Evolutionary conservation across 1,140 invertebrate species (phyloP), one percentile per base, ranked within the genome.

Genomic region (Trichonephila inaurata): DNA sequence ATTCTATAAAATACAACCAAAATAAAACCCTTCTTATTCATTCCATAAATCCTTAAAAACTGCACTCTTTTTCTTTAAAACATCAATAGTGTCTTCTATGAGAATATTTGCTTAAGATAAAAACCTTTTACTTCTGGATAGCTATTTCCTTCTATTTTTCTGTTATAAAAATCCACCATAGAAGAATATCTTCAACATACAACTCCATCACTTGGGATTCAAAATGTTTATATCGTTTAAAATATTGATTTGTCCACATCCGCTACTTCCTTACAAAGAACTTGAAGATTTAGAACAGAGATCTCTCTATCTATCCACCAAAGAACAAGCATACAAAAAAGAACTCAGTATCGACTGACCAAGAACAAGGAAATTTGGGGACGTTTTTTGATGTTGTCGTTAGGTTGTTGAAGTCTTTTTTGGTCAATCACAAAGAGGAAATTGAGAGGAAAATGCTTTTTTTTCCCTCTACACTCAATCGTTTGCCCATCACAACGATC

Each of bases 371-470:
- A 19, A 77, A 77, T 28, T 77, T 77, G 72, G 40, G 28, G 33
- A 4, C 6, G 6, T 7, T 77, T 77, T 77, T 40, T 8, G 24
- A 33, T 3, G 24, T 77, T 28, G 72, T 40, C 18, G 28, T 40
- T 77, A 16, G 28, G 72, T 40, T 40, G 72, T 33, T 77, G 3
- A 18, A 28, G 28, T 16, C 10, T 40, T 40, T 40, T 24, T 16
- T 18, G 72, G 72, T 77, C 72, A 77, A 77, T 77, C 72, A 40
- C 72, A 72, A 77, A 77, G 72, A 40, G 72, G 72, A 77, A 77
- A 77, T 77, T 16, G 72, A 24, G 18, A 33, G 3, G 28, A 77
- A 77, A 77, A 33, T 19, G 12, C 28, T 40, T 33, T 77, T 77
- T 40, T 33, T 40, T 7, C 6, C 18, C 4, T 72, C 2, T 14